Percentiles rank a stretch among this genome's conserved stretches.
Conservation (phyloP, 1,140 invertebrate genomes). For the Holotrichia oblita region DNA sequence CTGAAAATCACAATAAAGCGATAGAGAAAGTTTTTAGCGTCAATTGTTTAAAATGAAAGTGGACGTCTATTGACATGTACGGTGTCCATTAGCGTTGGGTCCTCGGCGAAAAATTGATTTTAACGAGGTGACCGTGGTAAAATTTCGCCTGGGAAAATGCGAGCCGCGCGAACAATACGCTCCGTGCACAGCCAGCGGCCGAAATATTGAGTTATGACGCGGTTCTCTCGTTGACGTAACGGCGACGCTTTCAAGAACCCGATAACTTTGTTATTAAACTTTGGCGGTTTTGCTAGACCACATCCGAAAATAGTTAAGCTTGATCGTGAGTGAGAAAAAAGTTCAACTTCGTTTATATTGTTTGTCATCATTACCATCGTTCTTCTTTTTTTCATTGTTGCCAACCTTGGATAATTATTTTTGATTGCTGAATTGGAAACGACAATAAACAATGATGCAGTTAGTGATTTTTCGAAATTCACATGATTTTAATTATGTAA, state of each 20-base stretch:
- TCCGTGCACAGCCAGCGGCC: not conserved
- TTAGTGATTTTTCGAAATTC: no score
- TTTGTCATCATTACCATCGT: not conserved
- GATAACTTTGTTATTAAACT: slow-evolving; percentile 25
- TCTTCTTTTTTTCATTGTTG: not conserved
- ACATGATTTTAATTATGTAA: not conserved
- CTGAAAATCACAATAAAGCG: not conserved
- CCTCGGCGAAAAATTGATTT: slow-evolving; percentile 24
- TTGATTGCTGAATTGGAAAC: no score
- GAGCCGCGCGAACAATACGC: slow-evolving; percentile 16
- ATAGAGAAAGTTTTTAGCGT: slow-evolving; percentile 11
- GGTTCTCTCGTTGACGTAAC: slow-evolving; percentile 20
- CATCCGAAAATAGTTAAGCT: slow-evolving; percentile 7
- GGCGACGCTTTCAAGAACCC: slow-evolving; percentile 16
- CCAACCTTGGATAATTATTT: slow-evolving; percentile 6
- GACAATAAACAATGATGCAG: no score
- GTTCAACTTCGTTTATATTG: not conserved
- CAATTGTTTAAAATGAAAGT: slow-evolving; percentile 34
- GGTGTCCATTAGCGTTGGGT: slow-evolving; percentile 15
- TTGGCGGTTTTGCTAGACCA: not conserved
- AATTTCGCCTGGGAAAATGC: slow-evolving; percentile 10
- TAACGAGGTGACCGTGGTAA: not conserved
- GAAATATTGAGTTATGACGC: slow-evolving; percentile 33
- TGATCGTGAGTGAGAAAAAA: slow-evolving; percentile 3
- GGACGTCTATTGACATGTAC: slow-evolving; percentile 25